Evolutionary conservation across 2,797 vertebrate genomes (phyloP), one percentile per base, ranked within the genome.

Genomic region (Pyrocephalus nanus): DNA sequence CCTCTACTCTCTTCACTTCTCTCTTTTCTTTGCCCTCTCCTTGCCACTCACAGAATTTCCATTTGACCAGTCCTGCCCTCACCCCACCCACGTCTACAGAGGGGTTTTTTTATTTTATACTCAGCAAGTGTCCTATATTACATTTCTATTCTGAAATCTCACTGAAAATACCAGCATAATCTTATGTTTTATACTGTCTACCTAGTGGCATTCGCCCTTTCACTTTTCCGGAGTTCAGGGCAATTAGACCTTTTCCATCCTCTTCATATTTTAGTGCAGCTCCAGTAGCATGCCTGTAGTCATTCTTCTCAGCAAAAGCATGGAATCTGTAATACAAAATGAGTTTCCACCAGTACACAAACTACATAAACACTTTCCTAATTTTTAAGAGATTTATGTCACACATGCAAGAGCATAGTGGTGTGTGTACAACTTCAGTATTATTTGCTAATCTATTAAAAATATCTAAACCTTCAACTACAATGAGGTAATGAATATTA

Each of bases 241-340:
- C 65, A 90, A 55, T 40, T 65, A 66, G 22, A 60, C 43, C 54
- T 71, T 93, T 96, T 57, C 67, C 92, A 54, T 96, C 93, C 45
- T 95, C 90, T 77, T 93, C 85, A 38, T n/a, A 50, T 60, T 95
- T 92, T 40, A 62, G n/a, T 84, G 72, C 32, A 64, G 60, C 50
- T 19, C 42, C 82, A 61, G 96, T 47, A 70, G 95, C 86, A 81
- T 72, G 86, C 74, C 66, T 29, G 12, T 61, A 93, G 40, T 93
- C 88, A 43, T 75, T 97, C 93, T 97, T 97, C 92, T 96, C 97
- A 42, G 90, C 96, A 94, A 98, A 98, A 53, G 98, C 97, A 57
- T 98, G 98, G 95, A 98, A 98, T 94, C 98, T 98, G 96, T 81
- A 97, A 95, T 8, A 87, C 4, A 90, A 96, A 95, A 71, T 23